phyloP scores from a whole-genome alignment of 1,140 invertebrate genomes.

The Aporrectodea caliginosa region DNA sequence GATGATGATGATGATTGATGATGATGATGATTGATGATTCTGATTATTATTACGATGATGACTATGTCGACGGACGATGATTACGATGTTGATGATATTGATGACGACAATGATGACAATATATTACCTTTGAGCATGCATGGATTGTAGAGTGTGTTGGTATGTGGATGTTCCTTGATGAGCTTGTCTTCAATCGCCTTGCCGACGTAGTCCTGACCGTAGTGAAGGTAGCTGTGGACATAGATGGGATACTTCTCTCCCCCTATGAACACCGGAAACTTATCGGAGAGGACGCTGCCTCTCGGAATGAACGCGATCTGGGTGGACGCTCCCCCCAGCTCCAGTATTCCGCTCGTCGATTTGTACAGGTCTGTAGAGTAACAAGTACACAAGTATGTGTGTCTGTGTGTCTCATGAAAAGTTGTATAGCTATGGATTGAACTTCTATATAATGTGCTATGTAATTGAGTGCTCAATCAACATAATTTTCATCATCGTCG shows the following conservation, averaged over 20 bases:
- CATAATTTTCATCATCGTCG: background rate
- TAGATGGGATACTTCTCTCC: conserved; percentile 53
- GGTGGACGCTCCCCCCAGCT: conserved; percentile 61
- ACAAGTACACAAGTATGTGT: too few species aligned
- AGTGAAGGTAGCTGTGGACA: conserved; percentile 58
- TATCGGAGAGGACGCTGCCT: conserved; percentile 45
- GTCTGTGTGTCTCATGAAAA: too few species aligned
- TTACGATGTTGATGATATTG: conserved; percentile 5
- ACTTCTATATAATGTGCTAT: too few species aligned
- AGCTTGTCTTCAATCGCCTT: conserved; percentile 38
- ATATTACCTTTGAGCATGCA: conserved; percentile 45
- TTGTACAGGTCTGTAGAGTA: background rate
- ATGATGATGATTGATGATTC: too few species aligned
- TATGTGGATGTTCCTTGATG: background rate
- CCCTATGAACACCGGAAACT: conserved; percentile 49
- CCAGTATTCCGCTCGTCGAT: conserved; percentile 52
- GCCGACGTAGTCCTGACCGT: conserved; percentile 50
- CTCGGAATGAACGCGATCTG: conserved; percentile 58
- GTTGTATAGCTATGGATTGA: too few species aligned
- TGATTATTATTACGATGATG: too few species aligned
- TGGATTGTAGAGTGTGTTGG: conserved; percentile 35
- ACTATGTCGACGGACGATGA: too few species aligned
- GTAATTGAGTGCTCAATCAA: background rate
- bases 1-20: too few species aligned
- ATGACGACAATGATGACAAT: background rate